phyloP scores from a whole-genome alignment of 2,888 invertebrate genomes.

The Leucozona laternaria region DNA sequence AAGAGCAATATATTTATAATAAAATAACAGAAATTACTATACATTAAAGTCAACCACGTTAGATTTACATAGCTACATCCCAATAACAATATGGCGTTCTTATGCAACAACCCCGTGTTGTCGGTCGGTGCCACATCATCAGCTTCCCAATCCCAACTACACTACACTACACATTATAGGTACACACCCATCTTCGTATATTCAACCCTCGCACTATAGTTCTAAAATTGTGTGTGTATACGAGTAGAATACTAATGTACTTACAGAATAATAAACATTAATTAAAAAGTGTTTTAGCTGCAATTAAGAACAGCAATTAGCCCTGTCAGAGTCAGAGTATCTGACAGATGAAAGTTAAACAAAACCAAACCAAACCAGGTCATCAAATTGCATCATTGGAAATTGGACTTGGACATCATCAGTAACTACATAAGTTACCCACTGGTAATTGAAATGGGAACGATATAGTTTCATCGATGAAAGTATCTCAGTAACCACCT shows the following conservation, averaged over 20 bases:
- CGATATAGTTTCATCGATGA: constrained; percentile 10
- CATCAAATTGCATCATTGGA: constrained; percentile 56
- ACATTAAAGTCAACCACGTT: neutral
- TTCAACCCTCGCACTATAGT: constrained; percentile 18
- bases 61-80: constrained; percentile 15
- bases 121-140: constrained; percentile 5
- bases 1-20: constrained; percentile 17
- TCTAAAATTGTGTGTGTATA: neutral
- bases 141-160: constrained; percentile 6
- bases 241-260: neutral
- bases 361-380: constrained; percentile 44
- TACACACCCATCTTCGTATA: constrained; percentile 37
- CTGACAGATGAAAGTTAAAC: constrained; percentile 54
- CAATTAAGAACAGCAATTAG: constrained; percentile 68
- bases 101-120: constrained; percentile 48
- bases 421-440: neutral
- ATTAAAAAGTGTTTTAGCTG: constrained; percentile 69
- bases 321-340: constrained; percentile 61
- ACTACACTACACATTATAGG: neutral
- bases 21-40: neutral
- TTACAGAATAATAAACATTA: constrained; percentile 52
- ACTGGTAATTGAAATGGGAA: neutral
- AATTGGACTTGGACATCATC: neutral
- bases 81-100: constrained; percentile 1
- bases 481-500: constrained; percentile 13